Conservation (phyloP, 2,888 invertebrate species). For the Baccha elongata region DNA sequence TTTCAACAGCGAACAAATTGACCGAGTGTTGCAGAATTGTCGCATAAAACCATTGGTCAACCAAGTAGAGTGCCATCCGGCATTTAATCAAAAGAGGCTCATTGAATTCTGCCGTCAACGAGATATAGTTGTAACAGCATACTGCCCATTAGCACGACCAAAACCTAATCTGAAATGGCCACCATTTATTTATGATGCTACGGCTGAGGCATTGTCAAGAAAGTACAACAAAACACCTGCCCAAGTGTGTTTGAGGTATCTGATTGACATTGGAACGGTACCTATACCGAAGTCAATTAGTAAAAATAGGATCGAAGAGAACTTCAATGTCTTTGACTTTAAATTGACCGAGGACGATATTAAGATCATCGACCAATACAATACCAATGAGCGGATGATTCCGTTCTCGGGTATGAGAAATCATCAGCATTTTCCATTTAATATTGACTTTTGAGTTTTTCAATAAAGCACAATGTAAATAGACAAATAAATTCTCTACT, state of each 20-base stretch:
- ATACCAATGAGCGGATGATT: conserved; percentile 77
- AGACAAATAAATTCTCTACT: too few species aligned
- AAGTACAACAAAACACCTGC: conserved; percentile 86
- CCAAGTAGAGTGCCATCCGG: conserved; percentile 81
- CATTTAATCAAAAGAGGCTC: conserved; percentile 84
- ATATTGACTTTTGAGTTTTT: conserved; percentile 72
- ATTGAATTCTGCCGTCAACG: conserved; percentile 86
- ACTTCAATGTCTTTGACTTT: conserved; percentile 85
- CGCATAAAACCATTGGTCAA: conserved; percentile 81
- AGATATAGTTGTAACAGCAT: conserved; percentile 87
- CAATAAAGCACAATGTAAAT: conserved; percentile 27
- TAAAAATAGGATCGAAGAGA: conserved; percentile 83
- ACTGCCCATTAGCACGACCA: conserved; percentile 88
- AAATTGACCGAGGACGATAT: conserved; percentile 83
- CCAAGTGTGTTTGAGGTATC: conserved; percentile 86
- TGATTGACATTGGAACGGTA: conserved; percentile 83
- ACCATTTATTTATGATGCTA: conserved; percentile 79
- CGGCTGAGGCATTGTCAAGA: conserved; percentile 83
- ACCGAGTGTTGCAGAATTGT: conserved; percentile 78
- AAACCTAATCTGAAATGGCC: conserved; percentile 84
- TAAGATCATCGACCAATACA: conserved; percentile 58
- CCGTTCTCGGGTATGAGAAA: conserved; percentile 79
- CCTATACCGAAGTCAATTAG: conserved; percentile 85
- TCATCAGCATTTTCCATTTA: conserved; percentile 80
- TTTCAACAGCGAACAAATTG: conserved; percentile 80